Base-by-base conservation (phyloP, 2,113 vertebrate genomes). In the Sinocyclocheilus grahami region DNA sequence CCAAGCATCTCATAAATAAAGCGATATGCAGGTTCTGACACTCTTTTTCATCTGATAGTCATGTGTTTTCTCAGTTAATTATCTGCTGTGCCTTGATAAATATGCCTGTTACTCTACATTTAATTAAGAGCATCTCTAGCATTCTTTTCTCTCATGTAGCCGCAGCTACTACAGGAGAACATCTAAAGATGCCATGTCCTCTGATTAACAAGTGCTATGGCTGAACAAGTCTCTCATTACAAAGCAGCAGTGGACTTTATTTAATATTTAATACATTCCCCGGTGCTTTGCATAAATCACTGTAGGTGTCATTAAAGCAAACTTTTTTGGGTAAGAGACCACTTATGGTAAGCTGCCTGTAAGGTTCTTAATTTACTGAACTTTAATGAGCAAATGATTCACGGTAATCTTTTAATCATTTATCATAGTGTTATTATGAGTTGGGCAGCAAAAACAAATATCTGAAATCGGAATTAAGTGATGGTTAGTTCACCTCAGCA, bases 11-110 rank as follows among this genome's bases (percentile, higher is more conserved):
- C 13, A 71, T 48, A 27, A 46, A 67, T 75, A 65, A 88, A 86
- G 86, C 77, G 86, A 87, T 91, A 82, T 88, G 90, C 77, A 55
- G 87, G 85, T 89, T 91, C 90, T 58, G 3, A 33, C 85, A 89
- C 74, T 37, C 12, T 92, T 93, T 90, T 81, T 90, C 88, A 81
- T 91, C 67, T 63, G 18, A 80, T 37, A 69, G 89, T 84, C 90
- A 71, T 37, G 30, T 92, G 90, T 92, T 93, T 91, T 92, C 90
- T 89, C 90, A 93, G 89, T 87, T 89, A 92, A 92, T 93, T 91
- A 93, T 93, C 91, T 93, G 53, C 77, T 88, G 69, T 89, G 84
- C 86, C 85, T 80, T 93, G 91, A 93, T 93, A 91, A 91, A 91
- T 93, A 87, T 80, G 27, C 18, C 86, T 91, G 86, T 89, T 88